These are phyloP conservation scores for Phainopepla nitens DNA, from an alignment of 2,113 vertebrate species.

Conservation along the genomic window DNA sequence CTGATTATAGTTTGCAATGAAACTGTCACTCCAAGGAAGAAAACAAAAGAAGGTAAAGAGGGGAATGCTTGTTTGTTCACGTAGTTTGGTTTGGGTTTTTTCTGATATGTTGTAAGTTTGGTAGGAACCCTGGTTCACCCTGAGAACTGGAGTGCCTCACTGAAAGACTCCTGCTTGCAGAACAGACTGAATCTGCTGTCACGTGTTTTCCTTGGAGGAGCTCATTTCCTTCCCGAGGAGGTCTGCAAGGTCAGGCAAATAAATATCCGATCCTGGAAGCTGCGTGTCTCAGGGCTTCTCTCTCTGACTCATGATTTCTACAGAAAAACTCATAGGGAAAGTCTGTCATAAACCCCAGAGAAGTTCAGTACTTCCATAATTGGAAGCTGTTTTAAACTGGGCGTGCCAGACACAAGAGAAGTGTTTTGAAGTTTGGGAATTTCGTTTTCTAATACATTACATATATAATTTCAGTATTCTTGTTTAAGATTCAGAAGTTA, in stretches of 20 bases:
- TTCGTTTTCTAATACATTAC: not conserved
- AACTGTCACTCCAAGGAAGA: not conserved
- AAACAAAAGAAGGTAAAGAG: not conserved
- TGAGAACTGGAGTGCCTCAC: not conserved
- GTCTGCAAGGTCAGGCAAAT: slow-evolving; percentile 61
- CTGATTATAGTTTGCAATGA: not conserved
- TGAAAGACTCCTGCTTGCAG: not conserved
- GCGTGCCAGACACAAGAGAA: not conserved
- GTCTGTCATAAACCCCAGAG: not conserved
- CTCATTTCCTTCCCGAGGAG: slow-evolving; percentile 67
- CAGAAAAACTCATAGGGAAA: not conserved
- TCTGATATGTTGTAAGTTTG: not conserved
- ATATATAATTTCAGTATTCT: not conserved
- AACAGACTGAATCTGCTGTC: slow-evolving; percentile 32
- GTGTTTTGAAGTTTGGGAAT: not conserved
- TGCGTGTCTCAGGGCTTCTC: not conserved
- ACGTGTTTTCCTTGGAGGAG: slow-evolving; percentile 60
- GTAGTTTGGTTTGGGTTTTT: not conserved
- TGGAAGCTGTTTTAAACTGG: not conserved
- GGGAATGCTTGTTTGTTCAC: not conserved
- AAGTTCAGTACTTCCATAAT: not conserved
- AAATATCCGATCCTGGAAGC: slow-evolving; percentile 48
- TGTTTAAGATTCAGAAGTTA: not conserved
- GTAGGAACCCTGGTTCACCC: not conserved
- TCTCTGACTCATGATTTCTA: slow-evolving; percentile 17